These are phyloP conservation scores for Grapholita molesta DNA, from an alignment of 1,140 invertebrate species.

Conservation along the genomic window DNA sequence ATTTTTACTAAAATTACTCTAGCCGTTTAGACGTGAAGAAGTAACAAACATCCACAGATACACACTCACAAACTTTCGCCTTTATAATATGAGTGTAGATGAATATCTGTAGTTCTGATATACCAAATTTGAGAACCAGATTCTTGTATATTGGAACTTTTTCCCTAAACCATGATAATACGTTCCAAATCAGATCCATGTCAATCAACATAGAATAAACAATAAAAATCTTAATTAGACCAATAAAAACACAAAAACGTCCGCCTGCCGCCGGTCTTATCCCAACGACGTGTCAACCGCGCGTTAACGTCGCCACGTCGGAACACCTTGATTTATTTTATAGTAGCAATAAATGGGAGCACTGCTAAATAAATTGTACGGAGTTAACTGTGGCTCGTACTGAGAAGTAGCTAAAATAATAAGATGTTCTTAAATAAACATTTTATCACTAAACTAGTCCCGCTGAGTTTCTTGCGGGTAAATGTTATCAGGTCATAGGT, in stretches of 20 bases:
- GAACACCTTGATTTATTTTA: slow-evolving; percentile 18
- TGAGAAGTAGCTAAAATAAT: background rate
- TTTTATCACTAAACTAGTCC: too few species aligned
- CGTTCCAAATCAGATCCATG: background rate
- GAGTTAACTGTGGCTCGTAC: background rate
- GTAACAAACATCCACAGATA: too few species aligned
- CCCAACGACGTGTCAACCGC: slow-evolving; percentile 3
- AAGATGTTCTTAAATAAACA: background rate
- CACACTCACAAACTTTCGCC: too few species aligned
- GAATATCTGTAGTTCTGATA: too few species aligned
- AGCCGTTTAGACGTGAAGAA: too few species aligned
- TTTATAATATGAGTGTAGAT: too few species aligned
- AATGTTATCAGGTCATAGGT: too few species aligned
- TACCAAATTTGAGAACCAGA: too few species aligned
- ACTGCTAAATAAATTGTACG: background rate
- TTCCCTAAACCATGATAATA: background rate
- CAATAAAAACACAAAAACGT: background rate
- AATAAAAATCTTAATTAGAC: background rate
- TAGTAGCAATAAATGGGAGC: slow-evolving; percentile 17
- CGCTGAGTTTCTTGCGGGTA: too few species aligned
- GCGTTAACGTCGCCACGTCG: slow-evolving; percentile 10
- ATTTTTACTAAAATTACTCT: too few species aligned
- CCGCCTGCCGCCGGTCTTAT: background rate
- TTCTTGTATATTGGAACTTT: too few species aligned
- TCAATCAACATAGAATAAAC: background rate